Percentiles rank a stretch among this genome's conserved stretches.
These are phyloP conservation scores for Conger conger DNA, from an alignment of 2,113 vertebrate genomes.

Conservation along the genomic window DNA sequence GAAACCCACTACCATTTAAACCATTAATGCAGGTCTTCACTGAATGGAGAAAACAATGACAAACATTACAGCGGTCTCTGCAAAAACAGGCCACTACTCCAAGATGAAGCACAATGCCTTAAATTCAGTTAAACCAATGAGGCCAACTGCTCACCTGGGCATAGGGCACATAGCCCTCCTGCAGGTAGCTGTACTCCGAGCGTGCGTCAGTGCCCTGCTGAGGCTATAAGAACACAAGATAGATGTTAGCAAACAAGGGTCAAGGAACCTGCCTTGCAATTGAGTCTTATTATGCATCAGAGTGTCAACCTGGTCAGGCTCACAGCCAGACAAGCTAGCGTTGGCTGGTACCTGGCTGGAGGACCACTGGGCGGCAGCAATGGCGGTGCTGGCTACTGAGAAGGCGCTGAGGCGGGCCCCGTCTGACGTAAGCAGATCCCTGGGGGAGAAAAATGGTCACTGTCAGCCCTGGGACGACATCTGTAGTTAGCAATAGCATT, in stretches of 20 bases:
- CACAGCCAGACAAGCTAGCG: neutral
- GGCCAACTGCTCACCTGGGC: constrained; percentile 74
- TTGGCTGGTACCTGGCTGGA: constrained; percentile 83
- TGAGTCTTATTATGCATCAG: no score
- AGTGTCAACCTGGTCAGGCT: no score
- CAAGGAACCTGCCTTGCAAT: no score
- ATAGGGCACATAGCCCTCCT: constrained; percentile 83
- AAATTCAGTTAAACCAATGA: neutral
- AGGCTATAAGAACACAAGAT: constrained; percentile 63
- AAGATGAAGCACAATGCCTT: no score
- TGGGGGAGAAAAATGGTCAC: constrained; percentile 48
- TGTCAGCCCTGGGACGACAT: neutral
- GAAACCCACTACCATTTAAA: no score
- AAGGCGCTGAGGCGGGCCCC: constrained; percentile 95
- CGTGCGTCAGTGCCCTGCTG: constrained; percentile 81
- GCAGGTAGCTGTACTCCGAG: constrained; percentile 85
- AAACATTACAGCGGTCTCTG: no score
- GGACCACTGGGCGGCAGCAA: constrained; percentile 98
- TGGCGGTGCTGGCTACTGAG: constrained; percentile 96
- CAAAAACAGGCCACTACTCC: no score
- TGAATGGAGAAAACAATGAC: no score
- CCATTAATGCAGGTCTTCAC: no score
- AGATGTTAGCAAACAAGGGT: neutral
- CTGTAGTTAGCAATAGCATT: neutral
- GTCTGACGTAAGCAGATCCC: constrained; percentile 90